A percentile compares a stretch with the other conserved stretches of the same genome.
Conservation (phyloP, 2,888 invertebrate genomes). For the Drosophila fulvimacula region DNA sequence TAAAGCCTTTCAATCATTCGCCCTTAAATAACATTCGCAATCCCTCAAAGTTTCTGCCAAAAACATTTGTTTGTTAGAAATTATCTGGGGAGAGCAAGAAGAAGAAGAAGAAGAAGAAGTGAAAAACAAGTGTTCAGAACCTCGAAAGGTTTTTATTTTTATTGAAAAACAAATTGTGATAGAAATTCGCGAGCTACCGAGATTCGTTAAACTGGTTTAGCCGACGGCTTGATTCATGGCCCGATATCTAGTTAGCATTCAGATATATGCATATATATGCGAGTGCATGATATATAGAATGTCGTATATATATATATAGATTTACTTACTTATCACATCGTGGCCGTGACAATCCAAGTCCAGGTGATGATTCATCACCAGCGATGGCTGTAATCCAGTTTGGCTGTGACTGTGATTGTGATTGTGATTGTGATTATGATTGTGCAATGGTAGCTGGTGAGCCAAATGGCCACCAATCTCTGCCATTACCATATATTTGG, state of each 20-base stretch:
- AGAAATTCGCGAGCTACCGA: constrained; percentile 5
- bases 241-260: constrained; percentile 17
- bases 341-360: constrained; percentile 85
- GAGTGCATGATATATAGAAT: not conserved
- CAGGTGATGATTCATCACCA: constrained; percentile 87
- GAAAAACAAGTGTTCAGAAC: not conserved
- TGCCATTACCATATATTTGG: constrained; percentile 88
- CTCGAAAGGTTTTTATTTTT: not conserved
- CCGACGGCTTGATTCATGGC: constrained; percentile 34
- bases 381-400: constrained; percentile 87
- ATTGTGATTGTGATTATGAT: constrained; percentile 85
- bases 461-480: constrained; percentile 89
- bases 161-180: constrained; percentile 6
- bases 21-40: not conserved
- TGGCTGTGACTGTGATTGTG: constrained; percentile 83
- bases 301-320: not conserved
- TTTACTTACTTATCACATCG: constrained; percentile 84
- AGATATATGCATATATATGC: not conserved
- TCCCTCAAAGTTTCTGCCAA: not conserved
- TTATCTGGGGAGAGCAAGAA: not conserved
- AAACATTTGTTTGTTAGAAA: constrained; percentile 4
- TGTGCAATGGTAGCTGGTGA: constrained; percentile 87
- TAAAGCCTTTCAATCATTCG: not conserved
- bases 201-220: constrained; percentile 35
- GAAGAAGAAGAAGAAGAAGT: not conserved